Evolutionary conservation across 2,888 invertebrate species (phyloP).

Genomic region (Drosophila flavopinicola): DNA sequence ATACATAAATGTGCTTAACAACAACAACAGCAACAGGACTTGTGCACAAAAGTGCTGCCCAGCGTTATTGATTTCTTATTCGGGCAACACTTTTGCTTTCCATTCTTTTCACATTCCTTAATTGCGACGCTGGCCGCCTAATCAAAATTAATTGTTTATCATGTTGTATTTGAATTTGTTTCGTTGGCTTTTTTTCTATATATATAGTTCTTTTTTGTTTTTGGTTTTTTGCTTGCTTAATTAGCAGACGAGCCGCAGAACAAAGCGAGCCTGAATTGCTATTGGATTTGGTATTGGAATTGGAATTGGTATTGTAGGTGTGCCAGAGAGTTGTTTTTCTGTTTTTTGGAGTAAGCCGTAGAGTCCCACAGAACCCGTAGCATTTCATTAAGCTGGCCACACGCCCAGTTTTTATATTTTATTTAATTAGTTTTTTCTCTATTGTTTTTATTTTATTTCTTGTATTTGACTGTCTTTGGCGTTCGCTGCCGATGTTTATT

Average conservation of each 20-base stretch:
- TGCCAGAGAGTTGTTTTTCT: slow-evolving; percentile 49
- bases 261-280: slow-evolving; percentile 38
- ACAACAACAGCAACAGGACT: slow-evolving; percentile 3
- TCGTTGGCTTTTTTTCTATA: slow-evolving; percentile 44
- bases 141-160: slow-evolving; percentile 83
- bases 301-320: slow-evolving; percentile 63
- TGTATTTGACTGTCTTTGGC: slow-evolving; percentile 9
- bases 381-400: slow-evolving; percentile 58
- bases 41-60: slow-evolving; percentile 12
- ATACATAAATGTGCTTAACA: slow-evolving; percentile 37
- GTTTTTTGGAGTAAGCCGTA: slow-evolving; percentile 37
- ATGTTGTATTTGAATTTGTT: slow-evolving; percentile 74
- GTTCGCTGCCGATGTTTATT: slow-evolving; percentile 58
- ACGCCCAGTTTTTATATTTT: slow-evolving; percentile 65
- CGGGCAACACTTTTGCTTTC: slow-evolving; percentile 60
- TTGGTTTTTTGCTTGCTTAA: slow-evolving; percentile 59
- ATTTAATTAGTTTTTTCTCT: slow-evolving; percentile 31
- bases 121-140: slow-evolving; percentile 69
- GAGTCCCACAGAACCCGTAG: slow-evolving; percentile 10
- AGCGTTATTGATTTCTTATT: slow-evolving; percentile 60
- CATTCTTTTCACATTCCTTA: slow-evolving; percentile 51
- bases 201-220: slow-evolving; percentile 31
- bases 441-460: slow-evolving; percentile 10
- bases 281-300: slow-evolving; percentile 11
- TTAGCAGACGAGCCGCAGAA: slow-evolving; percentile 66